Base-by-base conservation (phyloP, 1,140 invertebrate species). In the Probaryconus sp. region DNA sequence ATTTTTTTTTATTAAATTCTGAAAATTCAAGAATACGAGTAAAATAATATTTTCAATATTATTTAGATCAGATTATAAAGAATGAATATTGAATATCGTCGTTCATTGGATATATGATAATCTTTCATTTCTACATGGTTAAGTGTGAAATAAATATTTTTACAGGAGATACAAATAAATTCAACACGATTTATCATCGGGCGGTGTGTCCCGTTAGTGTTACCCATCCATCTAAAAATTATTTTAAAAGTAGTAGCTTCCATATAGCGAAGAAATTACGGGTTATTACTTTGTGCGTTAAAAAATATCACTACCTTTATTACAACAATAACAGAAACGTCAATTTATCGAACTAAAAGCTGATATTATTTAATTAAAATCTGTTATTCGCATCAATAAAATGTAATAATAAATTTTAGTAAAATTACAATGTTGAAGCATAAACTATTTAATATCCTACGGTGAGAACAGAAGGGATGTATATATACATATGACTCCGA, bases 361-460 rank as follows among this genome's bases (percentile, higher is more conserved):
- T 24, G 7, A 7, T 24, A 24, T 24, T 24, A 24, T 3, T 24
- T 24, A 24, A 24, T 24, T 24, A 24, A 24, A 7, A 24, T 24
- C 7, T 24, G 3, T 4, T 24, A 24, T 7, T 47, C n/a, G n/a
- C 14, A 6, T 17, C 9, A 31, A 17, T 17, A 47, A 16, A 47
- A 31, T 13, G 9, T 10, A 17, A 31, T 31, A 24, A 24, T 24
- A 24, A 40, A 55, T 10, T 43, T 42, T 21, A 43, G n/a, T 31
- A 31, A 45, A n/a, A 35, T 50, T 11, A 6, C 9, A 50, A 17
- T 35, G 35, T 45, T 30, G 13, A 47, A n/a, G n/a, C 21, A 61
- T 21, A 21, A 40, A 61, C 31, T 61, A 60, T 50, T 61, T 50
- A 50, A 40, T 47, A 33, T 60, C 55, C 31, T 26, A 61, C 35